Conservation (phyloP, 2,113 vertebrate genomes). For the Clinocottus analis region DNA sequence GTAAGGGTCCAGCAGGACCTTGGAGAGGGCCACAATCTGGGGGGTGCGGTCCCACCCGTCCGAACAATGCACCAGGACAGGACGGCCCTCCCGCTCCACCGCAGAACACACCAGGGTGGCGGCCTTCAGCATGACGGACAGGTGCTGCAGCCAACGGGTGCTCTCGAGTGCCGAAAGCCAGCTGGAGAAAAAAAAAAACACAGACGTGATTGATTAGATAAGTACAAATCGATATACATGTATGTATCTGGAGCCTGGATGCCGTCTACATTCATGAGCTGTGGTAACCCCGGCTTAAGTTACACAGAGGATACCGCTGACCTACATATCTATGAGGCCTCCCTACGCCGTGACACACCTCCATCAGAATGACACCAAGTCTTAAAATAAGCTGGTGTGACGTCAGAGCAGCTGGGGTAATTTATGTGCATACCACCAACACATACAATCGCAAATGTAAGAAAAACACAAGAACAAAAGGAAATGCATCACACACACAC, state of each 20-base stretch:
- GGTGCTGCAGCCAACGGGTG: conserved; percentile 98
- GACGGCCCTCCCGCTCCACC: conserved; percentile 93
- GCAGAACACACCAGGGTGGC: conserved; percentile 93
- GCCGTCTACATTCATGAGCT: not conserved
- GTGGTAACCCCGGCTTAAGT: conserved; percentile 11
- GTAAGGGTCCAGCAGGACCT: conserved; percentile 95
- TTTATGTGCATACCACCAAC: not conserved
- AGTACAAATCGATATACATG: not conserved
- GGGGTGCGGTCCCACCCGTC: conserved; percentile 98
- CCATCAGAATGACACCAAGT: conserved; percentile 6
- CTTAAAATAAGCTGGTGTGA: conserved; percentile 12
- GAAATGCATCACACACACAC: conserved; percentile 15
- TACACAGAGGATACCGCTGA: not conserved
- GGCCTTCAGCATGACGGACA: conserved; percentile 97
- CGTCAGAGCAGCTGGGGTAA: conserved; percentile 8
- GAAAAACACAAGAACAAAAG: conserved; percentile 9
- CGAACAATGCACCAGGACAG: conserved; percentile 96
- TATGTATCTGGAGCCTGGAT: not conserved
- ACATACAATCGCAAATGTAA: not conserved
- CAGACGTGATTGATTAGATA: conserved; percentile 1
- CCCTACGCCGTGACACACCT: conserved; percentile 13
- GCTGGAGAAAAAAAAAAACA: conserved; percentile 84
- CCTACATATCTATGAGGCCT: conserved; percentile 3
- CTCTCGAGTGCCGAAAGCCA: conserved; percentile 98
- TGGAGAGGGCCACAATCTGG: conserved; percentile 94